Percentiles rank a stretch among this genome's conserved stretches.
phyloP scores from a whole-genome alignment of 2,797 vertebrate genomes.

The Anas acuta region DNA sequence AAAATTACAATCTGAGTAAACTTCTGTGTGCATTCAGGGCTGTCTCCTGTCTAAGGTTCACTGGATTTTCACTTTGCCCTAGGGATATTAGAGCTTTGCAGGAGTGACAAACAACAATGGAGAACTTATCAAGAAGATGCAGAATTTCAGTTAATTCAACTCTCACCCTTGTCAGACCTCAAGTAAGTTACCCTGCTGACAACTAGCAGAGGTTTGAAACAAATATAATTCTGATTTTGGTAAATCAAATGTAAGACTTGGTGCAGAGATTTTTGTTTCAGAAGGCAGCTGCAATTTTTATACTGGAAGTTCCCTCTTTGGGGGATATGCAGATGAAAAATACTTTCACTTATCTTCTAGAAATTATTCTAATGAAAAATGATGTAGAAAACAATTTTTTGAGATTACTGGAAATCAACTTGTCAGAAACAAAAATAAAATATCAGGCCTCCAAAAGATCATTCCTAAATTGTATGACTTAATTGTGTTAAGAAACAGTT shows the following conservation, averaged over 20 bases:
- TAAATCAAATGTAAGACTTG: neutral
- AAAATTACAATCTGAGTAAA: neutral
- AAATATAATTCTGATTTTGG: neutral
- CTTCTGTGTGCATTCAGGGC: neutral
- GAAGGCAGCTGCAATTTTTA: neutral
- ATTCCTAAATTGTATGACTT: neutral
- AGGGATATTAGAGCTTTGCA: neutral
- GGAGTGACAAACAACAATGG: neutral
- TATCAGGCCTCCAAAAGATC: neutral
- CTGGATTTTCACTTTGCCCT: neutral
- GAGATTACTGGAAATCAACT: neutral
- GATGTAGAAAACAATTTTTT: rapidly evolving
- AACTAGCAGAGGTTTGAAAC: neutral
- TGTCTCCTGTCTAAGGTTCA: neutral
- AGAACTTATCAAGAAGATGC: neutral
- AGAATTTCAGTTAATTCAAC: neutral
- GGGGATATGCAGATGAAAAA: neutral
- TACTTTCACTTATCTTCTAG: neutral
- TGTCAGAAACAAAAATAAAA: neutral
- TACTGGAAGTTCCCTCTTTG: neutral
- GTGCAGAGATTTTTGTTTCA: neutral
- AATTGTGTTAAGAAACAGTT: neutral
- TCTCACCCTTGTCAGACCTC: neutral
- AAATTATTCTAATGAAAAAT: neutral
- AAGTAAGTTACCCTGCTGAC: neutral